Base-by-base conservation (phyloP, 1,140 invertebrate genomes). In the Lordiphosa stackelbergi region DNA sequence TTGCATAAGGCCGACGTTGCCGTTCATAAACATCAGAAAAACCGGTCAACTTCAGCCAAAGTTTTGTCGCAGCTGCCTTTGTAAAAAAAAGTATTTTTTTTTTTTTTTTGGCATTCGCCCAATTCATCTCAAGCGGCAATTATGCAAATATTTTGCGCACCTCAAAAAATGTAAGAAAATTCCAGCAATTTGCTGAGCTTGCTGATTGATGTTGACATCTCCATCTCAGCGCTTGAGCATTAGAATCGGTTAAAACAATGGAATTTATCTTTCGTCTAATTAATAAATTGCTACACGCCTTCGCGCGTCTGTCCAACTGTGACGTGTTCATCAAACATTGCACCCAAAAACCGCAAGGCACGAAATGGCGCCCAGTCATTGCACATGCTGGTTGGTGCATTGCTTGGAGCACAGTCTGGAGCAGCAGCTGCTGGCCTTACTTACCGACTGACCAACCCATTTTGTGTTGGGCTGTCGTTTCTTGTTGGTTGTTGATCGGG, bases 291-390 rank as follows among this genome's bases (percentile, higher is more conserved):
- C 48, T 62, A 41, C 65, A 74, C 62, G 70, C 58, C 58, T 69
- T 43, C 53, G 31, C 62, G 61, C 46, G 56, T 69, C 64, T 70
- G 70, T 47, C 57, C 66, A 53, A 69, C 36, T 71, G 72, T 72
- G 78, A 84, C 77, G 77, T 81, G 77, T 81, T 81, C 73, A 81
- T 83, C 72, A 81, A 68, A 77, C 72, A 58, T 81, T 81, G 72
- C 77, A 77, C 77, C 56, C 57, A 34, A 38, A 40, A 40, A 64
- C 19, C 28, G 22, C 24, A 36, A n/a, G 22, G 34, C 34, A 11
- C 54, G 48, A 38, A 71, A 63, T 69, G 64, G 66, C 45, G 43
- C 34, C 60, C 55, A 74, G 54, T 69, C 71, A 74, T 46, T 31
- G 43, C 43, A 46, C 43, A 31, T 8, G 7, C 7, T n/a, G n/a